A percentile compares a stretch with the other conserved stretches of the same genome.
These are phyloP conservation scores for Centropus unirufus DNA, from an alignment of 2,113 vertebrate genomes.

Conservation along the genomic window DNA sequence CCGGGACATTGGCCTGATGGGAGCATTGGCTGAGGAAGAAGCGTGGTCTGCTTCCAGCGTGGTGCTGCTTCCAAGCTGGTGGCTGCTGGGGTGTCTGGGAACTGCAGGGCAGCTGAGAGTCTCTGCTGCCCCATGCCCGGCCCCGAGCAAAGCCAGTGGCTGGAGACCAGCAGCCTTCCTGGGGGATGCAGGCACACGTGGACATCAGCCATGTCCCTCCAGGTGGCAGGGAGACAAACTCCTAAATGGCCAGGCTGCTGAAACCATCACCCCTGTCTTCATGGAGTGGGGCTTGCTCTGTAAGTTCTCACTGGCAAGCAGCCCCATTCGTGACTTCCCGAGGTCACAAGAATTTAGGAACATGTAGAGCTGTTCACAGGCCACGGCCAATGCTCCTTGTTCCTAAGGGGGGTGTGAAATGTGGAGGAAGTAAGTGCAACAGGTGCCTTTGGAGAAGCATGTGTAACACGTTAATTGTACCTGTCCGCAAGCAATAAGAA, in stretches of 20 bases:
- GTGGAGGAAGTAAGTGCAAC: background rate
- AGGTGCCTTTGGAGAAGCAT: background rate
- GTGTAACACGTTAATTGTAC: background rate
- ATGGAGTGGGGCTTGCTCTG: background rate
- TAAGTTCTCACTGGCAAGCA: background rate
- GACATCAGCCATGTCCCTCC: rapidly evolving
- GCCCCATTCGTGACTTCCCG: rapidly evolving
- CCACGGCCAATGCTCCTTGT: background rate
- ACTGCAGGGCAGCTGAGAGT: rapidly evolving
- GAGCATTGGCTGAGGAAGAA: background rate
- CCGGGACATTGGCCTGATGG: background rate
- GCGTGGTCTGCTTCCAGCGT: background rate
- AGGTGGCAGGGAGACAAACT: background rate
- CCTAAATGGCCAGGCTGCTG: rapidly evolving
- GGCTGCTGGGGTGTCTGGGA: background rate
- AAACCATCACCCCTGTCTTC: rapidly evolving
- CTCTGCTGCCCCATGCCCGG: background rate
- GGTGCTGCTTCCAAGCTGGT: background rate
- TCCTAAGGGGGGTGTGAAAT: background rate
- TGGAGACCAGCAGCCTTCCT: background rate
- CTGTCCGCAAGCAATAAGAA: background rate
- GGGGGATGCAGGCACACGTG: background rate
- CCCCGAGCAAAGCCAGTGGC: rapidly evolving
- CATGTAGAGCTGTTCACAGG: rapidly evolving
- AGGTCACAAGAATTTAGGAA: background rate